Evolutionary conservation across 2,113 vertebrate species (phyloP), one percentile per base, ranked within the genome.

Genomic region (Scomber japonicus): DNA sequence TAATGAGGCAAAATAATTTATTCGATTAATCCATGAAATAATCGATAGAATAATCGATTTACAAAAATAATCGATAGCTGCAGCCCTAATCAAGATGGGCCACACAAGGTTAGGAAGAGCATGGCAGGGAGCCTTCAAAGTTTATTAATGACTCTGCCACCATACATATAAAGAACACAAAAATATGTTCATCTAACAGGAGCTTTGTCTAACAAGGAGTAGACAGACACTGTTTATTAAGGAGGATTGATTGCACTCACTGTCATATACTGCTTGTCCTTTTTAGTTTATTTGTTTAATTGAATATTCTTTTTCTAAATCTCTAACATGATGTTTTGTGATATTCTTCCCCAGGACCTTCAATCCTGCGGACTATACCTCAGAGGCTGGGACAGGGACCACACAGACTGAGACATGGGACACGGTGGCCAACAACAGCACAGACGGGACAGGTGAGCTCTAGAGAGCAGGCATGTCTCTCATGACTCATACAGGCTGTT

Each of bases 341-440:
- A 40, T 40, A 40, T 40, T 60, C 83, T 81, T 83, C 53, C 88
- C 71, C 83, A 99, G 97, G 90, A 99, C 96, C 74, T 99, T 99
- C 92, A 98, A 99, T 86, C 97, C 97, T 84, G 97, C 97, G 54
- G 98, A 99, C 93, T 99, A 98, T 92, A 96, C 83, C 88, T 95
- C 96, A 72, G 93, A 94, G 66, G 67, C 87, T 11, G 60, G 92
- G 16, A 92, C 89, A 10, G 82, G 87, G 76, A 90, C 81, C 88
- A 88, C 88, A 13, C 92, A 93, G n/a, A 64, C 83, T 12, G 91
- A 95, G 50, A 86, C 80, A 56, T 95, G 94, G 94, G 94, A 95
- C 78, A 81, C 92, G 0, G 91, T 67, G 54, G 88, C 90, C 80
- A 92, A 83, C 69, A 92, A 87, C 71, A 82, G 85, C 83, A 85